Percentiles rank a stretch among this genome's conserved stretches.
Evolutionary conservation across 2,888 invertebrate species (phyloP).

Genomic region (Drosophila phalerata): DNA sequence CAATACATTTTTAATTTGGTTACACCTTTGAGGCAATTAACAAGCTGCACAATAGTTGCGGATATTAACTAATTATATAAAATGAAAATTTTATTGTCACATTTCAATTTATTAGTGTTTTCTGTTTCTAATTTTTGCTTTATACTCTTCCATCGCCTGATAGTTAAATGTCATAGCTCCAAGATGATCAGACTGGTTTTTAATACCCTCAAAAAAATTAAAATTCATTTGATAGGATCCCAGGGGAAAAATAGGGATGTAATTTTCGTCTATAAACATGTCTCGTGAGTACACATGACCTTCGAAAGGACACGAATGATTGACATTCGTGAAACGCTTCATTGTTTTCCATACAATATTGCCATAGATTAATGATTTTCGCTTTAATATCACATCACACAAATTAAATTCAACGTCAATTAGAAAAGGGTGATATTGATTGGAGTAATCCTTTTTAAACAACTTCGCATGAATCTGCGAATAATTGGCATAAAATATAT

Average conservation of each 20-base stretch:
- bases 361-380: background rate
- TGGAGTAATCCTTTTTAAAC: conserved; percentile 7
- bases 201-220: background rate
- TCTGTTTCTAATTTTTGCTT: background rate
- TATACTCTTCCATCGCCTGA: background rate
- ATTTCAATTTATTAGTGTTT: too few relatives aligned
- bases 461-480: background rate
- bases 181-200: background rate
- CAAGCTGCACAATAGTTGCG: too few relatives aligned
- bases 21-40: background rate
- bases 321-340: background rate
- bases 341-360: background rate
- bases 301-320: background rate
- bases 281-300: background rate
- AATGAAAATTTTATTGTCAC: background rate
- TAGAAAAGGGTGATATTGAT: conserved; percentile 1
- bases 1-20: too few relatives aligned
- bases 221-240: background rate
- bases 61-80: too few relatives aligned
- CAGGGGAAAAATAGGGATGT: background rate
- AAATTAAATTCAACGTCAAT: background rate
- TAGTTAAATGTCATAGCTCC: background rate
- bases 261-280: conserved; percentile 1
- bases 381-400: background rate
- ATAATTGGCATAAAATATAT: background rate